phyloP scores from a whole-genome alignment of 2,113 vertebrate species.

The Cricetomys ansorgei region DNA sequence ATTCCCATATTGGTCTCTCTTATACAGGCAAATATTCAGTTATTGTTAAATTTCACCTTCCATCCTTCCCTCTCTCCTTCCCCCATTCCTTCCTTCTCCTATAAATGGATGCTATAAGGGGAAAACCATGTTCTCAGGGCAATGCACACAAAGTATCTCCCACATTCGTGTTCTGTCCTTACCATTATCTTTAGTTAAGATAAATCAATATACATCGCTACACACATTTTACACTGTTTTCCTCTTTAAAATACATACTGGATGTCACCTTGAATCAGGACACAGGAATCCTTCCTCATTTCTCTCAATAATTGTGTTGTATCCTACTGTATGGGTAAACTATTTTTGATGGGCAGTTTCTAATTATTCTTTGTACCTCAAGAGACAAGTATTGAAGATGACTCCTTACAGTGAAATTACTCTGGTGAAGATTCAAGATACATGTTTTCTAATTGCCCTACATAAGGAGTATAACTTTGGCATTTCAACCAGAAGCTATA shows the following conservation, averaged over 20 bases:
- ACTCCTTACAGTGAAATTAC: background rate
- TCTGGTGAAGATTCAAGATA: background rate
- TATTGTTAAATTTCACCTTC: background rate
- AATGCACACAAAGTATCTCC: background rate
- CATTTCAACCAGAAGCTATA: background rate
- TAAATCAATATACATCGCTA: background rate
- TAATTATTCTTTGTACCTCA: background rate
- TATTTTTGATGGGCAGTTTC: background rate
- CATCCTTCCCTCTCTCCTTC: background rate
- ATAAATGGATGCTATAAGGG: background rate
- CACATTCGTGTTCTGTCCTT: background rate
- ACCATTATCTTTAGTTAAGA: background rate
- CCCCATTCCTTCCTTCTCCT: background rate
- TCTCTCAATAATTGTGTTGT: background rate
- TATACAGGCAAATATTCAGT: background rate
- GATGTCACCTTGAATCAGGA: background rate
- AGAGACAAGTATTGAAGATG: background rate
- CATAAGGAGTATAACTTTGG: background rate
- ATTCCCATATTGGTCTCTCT: background rate
- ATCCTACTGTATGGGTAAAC: background rate
- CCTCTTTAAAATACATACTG: background rate
- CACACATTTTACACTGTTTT: background rate
- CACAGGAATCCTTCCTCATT: background rate
- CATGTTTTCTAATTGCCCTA: background rate
- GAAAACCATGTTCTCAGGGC: background rate